Conservation (phyloP, 2,113 vertebrate genomes). For the Melanerpes aurifrons region DNA sequence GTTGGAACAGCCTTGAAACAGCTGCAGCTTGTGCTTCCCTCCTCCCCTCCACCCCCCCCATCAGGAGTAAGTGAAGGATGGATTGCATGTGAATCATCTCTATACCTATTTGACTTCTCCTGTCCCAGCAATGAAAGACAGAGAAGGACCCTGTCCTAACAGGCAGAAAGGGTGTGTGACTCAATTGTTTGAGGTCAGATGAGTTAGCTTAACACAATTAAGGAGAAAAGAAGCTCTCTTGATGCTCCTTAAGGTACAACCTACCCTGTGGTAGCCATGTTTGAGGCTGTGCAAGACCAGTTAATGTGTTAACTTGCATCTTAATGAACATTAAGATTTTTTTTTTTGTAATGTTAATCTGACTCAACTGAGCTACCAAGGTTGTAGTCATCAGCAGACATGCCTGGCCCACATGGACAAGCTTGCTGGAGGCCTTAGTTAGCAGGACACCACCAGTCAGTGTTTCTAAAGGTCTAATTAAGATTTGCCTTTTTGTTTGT, state of each 20-base stretch:
- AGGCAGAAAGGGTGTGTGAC: conserved; percentile 65
- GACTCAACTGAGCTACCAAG: neutral
- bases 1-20: conserved; percentile 39
- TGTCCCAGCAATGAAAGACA: conserved; percentile 31
- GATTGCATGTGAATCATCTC: conserved; percentile 61
- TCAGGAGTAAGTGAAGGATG: conserved; percentile 23
- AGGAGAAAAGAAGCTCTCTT: neutral
- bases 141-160: conserved; percentile 60
- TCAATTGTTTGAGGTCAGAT: conserved; percentile 57
- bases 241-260: conserved; percentile 29
- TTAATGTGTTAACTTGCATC: conserved; percentile 15
- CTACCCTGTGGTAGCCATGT: fast-evolving
- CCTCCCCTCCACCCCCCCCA: neutral
- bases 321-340: conserved; percentile 8
- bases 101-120: conserved; percentile 25
- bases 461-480: neutral
- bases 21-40: conserved; percentile 20
- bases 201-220: conserved; percentile 56
- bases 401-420: neutral
- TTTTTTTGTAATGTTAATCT: neutral
- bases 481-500: neutral
- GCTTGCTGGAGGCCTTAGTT: conserved; percentile 14
- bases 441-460: neutral
- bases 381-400: conserved; percentile 3
- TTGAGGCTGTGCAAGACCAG: neutral